phyloP scores from a whole-genome alignment of 1,140 invertebrate species.

The Diabrotica undecimpunctata region DNA sequence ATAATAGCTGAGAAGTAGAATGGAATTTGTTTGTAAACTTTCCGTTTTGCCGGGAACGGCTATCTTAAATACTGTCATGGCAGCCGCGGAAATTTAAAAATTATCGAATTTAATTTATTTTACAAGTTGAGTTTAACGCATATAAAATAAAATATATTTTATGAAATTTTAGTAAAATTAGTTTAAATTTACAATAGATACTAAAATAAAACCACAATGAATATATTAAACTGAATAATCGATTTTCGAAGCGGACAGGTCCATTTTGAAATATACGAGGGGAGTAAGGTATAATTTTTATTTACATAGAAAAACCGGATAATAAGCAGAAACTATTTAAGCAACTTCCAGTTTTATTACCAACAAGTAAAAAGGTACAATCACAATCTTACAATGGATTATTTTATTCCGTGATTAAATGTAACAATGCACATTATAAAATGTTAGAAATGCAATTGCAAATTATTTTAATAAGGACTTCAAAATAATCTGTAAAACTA shows the following conservation, averaged over 20 bases:
- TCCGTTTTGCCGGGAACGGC: conserved; percentile 31
- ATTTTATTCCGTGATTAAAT: too few species aligned
- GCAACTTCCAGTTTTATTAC: not conserved
- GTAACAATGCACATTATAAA: too few species aligned
- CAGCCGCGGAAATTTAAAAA: conserved; percentile 26
- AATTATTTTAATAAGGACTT: too few species aligned
- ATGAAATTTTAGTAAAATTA: not conserved
- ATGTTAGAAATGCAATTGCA: too few species aligned
- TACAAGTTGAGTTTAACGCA: too few species aligned
- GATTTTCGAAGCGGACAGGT: conserved; percentile 16
- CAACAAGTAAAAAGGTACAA: not conserved
- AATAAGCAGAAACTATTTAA: not conserved
- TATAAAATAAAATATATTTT: not conserved
- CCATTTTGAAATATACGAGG: conserved; percentile 18
- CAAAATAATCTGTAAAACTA: too few species aligned
- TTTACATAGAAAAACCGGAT: conserved; percentile 5
- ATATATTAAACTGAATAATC: conserved; percentile 10
- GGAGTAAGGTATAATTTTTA: conserved; percentile 11
- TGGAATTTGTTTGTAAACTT: conserved; percentile 11
- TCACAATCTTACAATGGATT: too few species aligned
- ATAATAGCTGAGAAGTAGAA: conserved; percentile 1
- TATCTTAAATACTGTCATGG: conserved; percentile 33
- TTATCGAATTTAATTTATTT: not conserved
- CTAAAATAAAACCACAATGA: too few species aligned
- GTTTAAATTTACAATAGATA: too few species aligned